Conservation (phyloP, 2,113 vertebrate species). For the Isurus oxyrinchus region DNA sequence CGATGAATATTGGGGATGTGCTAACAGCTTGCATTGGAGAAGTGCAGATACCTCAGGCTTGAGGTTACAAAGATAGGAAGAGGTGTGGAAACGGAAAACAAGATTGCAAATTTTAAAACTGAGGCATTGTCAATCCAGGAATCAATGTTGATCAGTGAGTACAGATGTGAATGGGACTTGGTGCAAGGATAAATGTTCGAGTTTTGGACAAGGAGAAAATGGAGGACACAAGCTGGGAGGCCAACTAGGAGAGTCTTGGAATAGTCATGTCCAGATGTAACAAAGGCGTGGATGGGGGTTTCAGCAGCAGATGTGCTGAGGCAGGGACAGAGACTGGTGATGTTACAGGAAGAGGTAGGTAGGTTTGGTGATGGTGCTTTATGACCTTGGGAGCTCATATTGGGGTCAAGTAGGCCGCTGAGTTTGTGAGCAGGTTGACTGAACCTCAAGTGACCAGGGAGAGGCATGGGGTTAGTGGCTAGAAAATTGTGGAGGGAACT, state of each 20-base stretch:
- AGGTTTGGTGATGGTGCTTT: neutral
- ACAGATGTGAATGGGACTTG: neutral
- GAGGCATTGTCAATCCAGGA: too few relatives aligned
- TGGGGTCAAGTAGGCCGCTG: accelerated
- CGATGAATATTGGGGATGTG: neutral
- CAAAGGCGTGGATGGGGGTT: too few relatives aligned
- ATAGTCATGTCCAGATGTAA: neutral
- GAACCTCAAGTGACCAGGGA: neutral
- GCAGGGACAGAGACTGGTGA: neutral
- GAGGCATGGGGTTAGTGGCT: neutral
- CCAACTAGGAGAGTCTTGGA: neutral
- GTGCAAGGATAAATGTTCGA: neutral
- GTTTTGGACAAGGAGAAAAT: neutral
- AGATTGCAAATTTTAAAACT: neutral
- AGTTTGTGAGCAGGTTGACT: neutral
- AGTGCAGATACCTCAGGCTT: neutral
- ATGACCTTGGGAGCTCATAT: neutral
- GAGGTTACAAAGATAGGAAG: neutral
- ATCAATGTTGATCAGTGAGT: too few relatives aligned
- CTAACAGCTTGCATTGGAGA: neutral
- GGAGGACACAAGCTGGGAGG: neutral
- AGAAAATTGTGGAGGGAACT: neutral
- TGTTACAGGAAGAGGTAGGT: neutral
- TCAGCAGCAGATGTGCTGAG: neutral
- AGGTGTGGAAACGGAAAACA: neutral